Evolutionary conservation across 2,797 vertebrate species (phyloP).

Genomic region (Philypnodon macrostomus): DNA sequence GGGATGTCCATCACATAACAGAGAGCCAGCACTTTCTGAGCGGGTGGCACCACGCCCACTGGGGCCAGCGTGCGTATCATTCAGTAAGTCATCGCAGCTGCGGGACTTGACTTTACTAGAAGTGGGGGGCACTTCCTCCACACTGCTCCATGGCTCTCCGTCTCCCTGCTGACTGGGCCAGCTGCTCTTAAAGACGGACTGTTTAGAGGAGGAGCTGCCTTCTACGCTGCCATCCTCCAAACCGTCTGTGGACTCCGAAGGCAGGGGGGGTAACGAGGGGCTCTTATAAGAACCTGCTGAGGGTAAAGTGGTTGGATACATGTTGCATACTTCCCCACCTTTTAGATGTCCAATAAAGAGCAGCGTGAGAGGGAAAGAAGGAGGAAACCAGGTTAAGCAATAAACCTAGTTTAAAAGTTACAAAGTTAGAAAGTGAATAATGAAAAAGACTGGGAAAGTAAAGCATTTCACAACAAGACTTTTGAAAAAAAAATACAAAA

Average conservation of each 20-base stretch:
- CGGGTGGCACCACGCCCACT: slow-evolving; percentile 66
- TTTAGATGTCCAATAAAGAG: slow-evolving; percentile 82
- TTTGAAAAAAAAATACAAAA: slow-evolving; percentile 15
- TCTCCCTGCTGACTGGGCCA: slow-evolving; percentile 86
- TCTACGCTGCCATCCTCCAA: slow-evolving; percentile 57
- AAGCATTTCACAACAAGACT: slow-evolving; percentile 19
- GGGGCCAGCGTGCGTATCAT: slow-evolving; percentile 70
- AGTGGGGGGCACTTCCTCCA: slow-evolving; percentile 72
- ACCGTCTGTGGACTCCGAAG: slow-evolving; percentile 47
- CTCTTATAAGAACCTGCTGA: slow-evolving; percentile 80
- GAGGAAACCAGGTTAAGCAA: slow-evolving; percentile 57
- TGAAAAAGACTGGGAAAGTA: slow-evolving; percentile 17
- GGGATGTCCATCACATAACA: slow-evolving; percentile 82
- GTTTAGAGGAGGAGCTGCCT: slow-evolving; percentile 82
- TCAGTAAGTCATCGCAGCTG: slow-evolving; percentile 91
- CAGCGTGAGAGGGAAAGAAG: slow-evolving; percentile 86
- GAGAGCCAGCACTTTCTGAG: slow-evolving; percentile 90
- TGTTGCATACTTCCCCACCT: slow-evolving; percentile 94
- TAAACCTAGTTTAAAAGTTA: slow-evolving; percentile 26
- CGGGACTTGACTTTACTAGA: slow-evolving; percentile 88
- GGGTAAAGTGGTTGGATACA: slow-evolving; percentile 85
- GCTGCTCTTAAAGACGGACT: slow-evolving; percentile 84
- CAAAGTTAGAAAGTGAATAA: slow-evolving; percentile 23
- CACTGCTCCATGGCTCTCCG: slow-evolving; percentile 87
- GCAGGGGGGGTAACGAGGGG: slow-evolving; percentile 70